Evolutionary conservation across 2,888 invertebrate genomes (phyloP), one percentile per base, ranked within the genome.

Genomic region (Eurytoma californica): DNA sequence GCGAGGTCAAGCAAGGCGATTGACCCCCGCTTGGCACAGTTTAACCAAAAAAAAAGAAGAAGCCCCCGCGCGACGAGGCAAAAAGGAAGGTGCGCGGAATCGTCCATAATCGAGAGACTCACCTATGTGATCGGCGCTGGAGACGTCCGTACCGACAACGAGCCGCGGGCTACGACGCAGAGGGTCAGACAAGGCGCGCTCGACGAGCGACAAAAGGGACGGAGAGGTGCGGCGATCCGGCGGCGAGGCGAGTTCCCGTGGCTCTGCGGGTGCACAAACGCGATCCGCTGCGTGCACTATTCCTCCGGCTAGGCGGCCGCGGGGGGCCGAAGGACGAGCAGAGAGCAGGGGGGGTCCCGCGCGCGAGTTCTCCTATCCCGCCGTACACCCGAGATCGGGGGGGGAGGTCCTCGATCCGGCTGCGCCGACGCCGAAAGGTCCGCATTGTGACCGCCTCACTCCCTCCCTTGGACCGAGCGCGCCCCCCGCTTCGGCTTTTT

Each of bases 301-400:
- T 58, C 57, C 30, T 55, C 65, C 13, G 18, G n/a, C 61, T 24
- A 53, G 16, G 58, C 72, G 49, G 20, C 13, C 55, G 58, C 57
- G 39, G 24, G 28, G 49, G 16, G n/a, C 16, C 77, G 70, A 77
- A 77, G 77, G 77, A 77, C 77, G 72, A 77, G 69, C 47, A 18
- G 53, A 3, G n/a, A 14, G 53, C 24, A 24, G 13, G 16, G 18
- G 18, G 63, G 47, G 47, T 39, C 55, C 39, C 16, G 30, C 28
- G 28, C 16, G 16, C 30, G 69, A 55, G 76, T 57, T 69, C 49
- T 70, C 69, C 76, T 7, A 76, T 67, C 49, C 74, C 58, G 28
- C 13, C 49, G 24, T 18, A 0, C 1, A 7, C 7, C 14, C 51
- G 24, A 18, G 20, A 18, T 5, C 61, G 24, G 24, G 28, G 68